phyloP scores from a whole-genome alignment of 2,888 invertebrate genomes.

The Hetaerina titia region DNA sequence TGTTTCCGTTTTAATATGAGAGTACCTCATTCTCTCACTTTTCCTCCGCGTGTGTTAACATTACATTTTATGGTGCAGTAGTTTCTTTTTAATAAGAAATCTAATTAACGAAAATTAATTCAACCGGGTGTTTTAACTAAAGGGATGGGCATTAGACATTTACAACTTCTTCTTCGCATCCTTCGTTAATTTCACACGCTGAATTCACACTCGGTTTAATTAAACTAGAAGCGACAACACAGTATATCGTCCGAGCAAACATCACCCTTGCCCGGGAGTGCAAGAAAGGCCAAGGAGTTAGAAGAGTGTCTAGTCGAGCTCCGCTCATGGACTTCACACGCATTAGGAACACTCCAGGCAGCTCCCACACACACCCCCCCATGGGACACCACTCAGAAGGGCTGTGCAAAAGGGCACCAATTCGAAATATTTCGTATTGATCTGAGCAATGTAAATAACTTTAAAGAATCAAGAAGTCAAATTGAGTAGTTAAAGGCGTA shows the following conservation, averaged over 20 bases:
- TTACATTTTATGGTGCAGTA: background rate
- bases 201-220: slow-evolving; percentile 27
- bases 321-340: background rate
- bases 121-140: background rate
- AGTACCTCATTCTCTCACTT: background rate
- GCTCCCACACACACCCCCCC: background rate
- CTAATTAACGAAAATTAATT: slow-evolving; percentile 36
- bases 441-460: no score
- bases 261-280: background rate
- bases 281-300: background rate
- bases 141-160: slow-evolving; percentile 11
- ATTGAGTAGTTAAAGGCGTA: no score
- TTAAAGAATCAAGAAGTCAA: no score
- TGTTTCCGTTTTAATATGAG: background rate
- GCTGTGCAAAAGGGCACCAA: no score
- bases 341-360: background rate
- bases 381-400: no score
- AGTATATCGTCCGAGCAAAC: slow-evolving; percentile 43
- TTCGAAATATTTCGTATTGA: no score
- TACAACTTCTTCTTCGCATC: background rate
- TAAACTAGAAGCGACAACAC: slow-evolving; percentile 47
- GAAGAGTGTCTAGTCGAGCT: background rate
- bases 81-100: slow-evolving; percentile 3
- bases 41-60: background rate
- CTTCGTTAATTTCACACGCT: slow-evolving; percentile 9